Evolutionary conservation across 2,888 invertebrate species (phyloP).

Genomic region (Nemoura dubitans): DNA sequence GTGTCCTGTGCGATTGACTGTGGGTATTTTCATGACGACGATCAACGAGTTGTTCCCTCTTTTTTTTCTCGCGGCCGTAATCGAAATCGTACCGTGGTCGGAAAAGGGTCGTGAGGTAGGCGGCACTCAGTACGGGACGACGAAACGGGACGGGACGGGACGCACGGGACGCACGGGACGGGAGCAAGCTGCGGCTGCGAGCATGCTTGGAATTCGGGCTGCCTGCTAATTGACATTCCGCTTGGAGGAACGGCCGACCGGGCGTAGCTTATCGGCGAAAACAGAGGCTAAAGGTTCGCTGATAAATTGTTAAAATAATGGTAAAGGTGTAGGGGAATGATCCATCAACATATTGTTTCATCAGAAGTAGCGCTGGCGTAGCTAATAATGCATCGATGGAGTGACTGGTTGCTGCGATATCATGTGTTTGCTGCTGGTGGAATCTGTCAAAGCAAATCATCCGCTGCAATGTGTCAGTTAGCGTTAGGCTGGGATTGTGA

Average conservation of each 20-base stretch:
- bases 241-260: not conserved
- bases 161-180: not conserved
- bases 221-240: constrained; percentile 31
- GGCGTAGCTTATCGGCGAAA: constrained; percentile 24
- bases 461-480: not conserved
- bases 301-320: constrained; percentile 27
- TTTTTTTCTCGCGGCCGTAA: constrained; percentile 17
- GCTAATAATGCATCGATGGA: not conserved
- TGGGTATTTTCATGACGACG: constrained; percentile 27
- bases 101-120: not conserved
- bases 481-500: not conserved
- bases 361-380: not conserved
- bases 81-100: not conserved
- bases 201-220: constrained; percentile 24
- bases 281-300: constrained; percentile 8
- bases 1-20: constrained; percentile 31
- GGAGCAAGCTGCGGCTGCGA: no score
- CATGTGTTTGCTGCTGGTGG: not conserved
- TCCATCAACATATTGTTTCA: constrained; percentile 26
- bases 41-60: constrained; percentile 8
- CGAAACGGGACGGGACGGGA: no score
- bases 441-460: not conserved
- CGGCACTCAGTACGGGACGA: not conserved
- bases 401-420: not conserved
- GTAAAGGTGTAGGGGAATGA: constrained; percentile 14